Evolutionary conservation across 2,888 invertebrate genomes (phyloP).

Genomic region (Limnephilus rhombicus): DNA sequence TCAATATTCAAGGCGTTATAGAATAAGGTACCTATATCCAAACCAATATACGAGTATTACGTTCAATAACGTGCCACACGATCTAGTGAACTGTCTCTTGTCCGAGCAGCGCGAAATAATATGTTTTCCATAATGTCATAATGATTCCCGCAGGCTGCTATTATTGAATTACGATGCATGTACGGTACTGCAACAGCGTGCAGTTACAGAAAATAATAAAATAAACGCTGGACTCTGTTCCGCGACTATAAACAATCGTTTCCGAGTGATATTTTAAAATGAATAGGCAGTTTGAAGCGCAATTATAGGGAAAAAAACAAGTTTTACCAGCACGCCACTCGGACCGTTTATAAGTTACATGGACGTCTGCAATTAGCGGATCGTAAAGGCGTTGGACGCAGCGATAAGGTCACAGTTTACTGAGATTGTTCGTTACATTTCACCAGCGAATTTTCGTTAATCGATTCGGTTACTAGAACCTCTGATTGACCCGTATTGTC

Average conservation of each 20-base stretch:
- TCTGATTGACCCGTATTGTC: not conserved
- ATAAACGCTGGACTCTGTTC: not conserved
- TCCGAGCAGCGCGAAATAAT: not conserved
- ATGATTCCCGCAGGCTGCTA: not conserved
- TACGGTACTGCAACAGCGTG: not conserved
- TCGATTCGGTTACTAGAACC: not conserved
- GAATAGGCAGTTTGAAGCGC: not conserved
- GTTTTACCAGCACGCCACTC: not conserved
- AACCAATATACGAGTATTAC: not conserved
- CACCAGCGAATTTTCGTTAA: not conserved
- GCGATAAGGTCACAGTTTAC: not conserved
- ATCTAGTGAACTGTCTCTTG: not conserved
- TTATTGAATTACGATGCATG: not conserved
- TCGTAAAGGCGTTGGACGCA: not conserved
- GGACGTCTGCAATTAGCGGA: not conserved
- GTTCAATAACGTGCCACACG: not conserved
- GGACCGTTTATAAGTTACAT: not conserved
- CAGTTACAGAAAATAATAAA: not conserved
- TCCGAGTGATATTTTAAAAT: conserved; percentile 28
- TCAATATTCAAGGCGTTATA: too few relatives aligned
- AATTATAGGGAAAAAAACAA: conserved; percentile 5
- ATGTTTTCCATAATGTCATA: not conserved
- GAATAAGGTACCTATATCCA: not conserved
- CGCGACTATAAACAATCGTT: not conserved
- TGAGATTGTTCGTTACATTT: not conserved